phyloP scores from a whole-genome alignment of 2,113 vertebrate species.

The Orthonyx spaldingii region DNA sequence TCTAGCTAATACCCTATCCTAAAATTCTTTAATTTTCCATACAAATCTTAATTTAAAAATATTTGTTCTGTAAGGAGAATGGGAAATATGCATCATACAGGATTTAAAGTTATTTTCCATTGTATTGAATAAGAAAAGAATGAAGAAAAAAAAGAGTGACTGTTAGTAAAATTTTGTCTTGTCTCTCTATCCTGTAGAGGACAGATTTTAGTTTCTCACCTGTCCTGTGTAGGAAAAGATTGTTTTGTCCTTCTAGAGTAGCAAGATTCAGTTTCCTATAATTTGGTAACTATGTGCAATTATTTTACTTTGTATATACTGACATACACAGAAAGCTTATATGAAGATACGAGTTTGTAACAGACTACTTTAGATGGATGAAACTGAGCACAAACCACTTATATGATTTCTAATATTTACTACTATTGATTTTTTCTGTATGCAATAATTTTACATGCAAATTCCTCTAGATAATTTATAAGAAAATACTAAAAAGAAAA shows the following conservation, averaged over 20 bases:
- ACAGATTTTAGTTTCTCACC: not conserved
- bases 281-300: not conserved
- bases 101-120: not conserved
- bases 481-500: not conserved
- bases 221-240: not conserved
- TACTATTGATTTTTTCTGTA: not conserved
- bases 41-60: not conserved
- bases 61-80: not conserved
- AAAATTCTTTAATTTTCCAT: slow-evolving; percentile 23
- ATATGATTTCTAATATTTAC: not conserved
- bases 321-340: not conserved
- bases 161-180: not conserved
- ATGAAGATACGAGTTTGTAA: not conserved
- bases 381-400: not conserved
- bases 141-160: not conserved
- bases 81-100: not conserved
- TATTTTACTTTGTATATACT: not conserved
- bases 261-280: not conserved
- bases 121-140: not conserved
- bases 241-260: not conserved
- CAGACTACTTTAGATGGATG: not conserved
- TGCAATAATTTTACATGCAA: not conserved
- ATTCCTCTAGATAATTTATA: not conserved
- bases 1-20: not conserved
- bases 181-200: slow-evolving; percentile 4